phyloP scores from a whole-genome alignment of 2,113 vertebrate genomes.

The Catharus bicknelli region DNA sequence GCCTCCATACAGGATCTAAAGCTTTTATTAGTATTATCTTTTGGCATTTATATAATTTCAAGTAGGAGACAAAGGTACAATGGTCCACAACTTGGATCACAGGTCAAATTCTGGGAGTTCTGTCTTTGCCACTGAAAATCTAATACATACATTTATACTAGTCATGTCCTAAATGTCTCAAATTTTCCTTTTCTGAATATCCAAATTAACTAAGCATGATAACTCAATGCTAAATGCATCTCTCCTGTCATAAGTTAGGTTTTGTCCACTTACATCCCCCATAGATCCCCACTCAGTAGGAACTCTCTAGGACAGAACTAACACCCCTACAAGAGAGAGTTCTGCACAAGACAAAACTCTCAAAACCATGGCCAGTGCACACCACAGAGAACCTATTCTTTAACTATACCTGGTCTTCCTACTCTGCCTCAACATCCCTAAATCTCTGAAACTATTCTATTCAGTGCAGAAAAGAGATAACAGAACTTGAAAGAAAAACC shows the following conservation, averaged over 20 bases:
- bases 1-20: neutral
- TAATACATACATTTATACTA: neutral
- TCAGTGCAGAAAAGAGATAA: neutral
- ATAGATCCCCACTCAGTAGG: neutral
- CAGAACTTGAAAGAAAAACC: neutral
- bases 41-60: neutral
- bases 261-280: neutral
- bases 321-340: neutral
- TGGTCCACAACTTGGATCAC: neutral
- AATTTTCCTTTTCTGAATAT: neutral
- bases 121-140: neutral
- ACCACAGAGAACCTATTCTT: neutral
- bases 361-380: neutral
- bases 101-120: neutral
- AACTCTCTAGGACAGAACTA: neutral
- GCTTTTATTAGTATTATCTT: neutral
- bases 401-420: neutral
- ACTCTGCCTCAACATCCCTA: neutral
- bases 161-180: neutral
- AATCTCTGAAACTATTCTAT: neutral
- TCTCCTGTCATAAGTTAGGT: neutral
- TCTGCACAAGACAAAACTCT: neutral
- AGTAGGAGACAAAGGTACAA: neutral
- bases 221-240: neutral
- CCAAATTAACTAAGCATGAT: neutral